These are phyloP conservation scores for Drosophila putrida DNA, from an alignment of 2,888 invertebrate species.

Conservation along the genomic window DNA sequence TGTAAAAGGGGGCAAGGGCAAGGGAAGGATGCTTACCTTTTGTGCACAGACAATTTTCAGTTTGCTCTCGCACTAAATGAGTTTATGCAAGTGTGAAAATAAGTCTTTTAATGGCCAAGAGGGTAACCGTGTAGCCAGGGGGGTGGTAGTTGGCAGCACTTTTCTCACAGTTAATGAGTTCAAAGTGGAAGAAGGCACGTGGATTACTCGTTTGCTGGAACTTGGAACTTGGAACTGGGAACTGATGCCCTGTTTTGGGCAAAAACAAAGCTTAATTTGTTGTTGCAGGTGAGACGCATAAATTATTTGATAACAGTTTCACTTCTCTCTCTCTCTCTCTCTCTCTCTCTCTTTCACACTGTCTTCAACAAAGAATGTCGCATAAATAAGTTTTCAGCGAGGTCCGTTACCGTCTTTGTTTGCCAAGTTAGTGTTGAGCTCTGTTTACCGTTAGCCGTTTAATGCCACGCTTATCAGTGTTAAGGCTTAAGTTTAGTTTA, in stretches of 20 bases:
- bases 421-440: conserved; percentile 33
- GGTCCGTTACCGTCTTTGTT: conserved; percentile 46
- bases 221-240: no score
- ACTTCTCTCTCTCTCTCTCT: conserved; percentile 17
- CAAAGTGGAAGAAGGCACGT: conserved; percentile 74
- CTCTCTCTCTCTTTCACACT: not conserved
- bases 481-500: conserved; percentile 52
- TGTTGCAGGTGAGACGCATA: conserved; percentile 78
- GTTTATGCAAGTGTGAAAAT: conserved; percentile 82
- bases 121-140: not conserved
- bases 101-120: conserved; percentile 78
- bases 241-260: conserved; percentile 15
- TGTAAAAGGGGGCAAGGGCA: not conserved
- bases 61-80: conserved; percentile 72
- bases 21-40: conserved; percentile 17
- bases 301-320: conserved; percentile 79
- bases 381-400: conserved; percentile 73
- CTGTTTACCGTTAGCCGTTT: conserved; percentile 65
- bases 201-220: conserved; percentile 59
- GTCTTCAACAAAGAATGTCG: conserved; percentile 17
- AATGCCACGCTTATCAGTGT: conserved; percentile 72
- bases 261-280: conserved; percentile 75
- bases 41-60: conserved; percentile 63
- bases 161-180: conserved; percentile 72
- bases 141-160: conserved; percentile 31